A percentile compares a stretch with the other conserved stretches of the same genome.
Conservation (phyloP, 2,113 vertebrate genomes). For the Anseranas semipalmata region DNA sequence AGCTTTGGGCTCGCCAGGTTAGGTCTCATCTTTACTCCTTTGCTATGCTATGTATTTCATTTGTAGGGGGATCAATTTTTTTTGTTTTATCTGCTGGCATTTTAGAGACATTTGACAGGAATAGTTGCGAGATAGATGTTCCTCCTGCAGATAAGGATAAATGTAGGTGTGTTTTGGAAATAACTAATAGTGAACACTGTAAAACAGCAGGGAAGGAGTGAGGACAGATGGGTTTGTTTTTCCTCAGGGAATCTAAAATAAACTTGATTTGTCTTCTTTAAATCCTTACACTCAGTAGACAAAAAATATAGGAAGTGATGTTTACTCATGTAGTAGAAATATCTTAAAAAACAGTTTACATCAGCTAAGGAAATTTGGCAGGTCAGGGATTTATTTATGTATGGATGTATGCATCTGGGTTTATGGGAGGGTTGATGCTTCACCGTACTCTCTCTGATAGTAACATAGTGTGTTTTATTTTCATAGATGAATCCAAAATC, state of each 20-base stretch:
- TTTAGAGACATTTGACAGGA: conserved; percentile 1
- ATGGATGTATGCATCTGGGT: conserved; percentile 32
- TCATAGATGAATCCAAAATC: conserved; percentile 44
- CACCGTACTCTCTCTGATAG: neutral
- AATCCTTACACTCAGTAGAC: conserved; percentile 29
- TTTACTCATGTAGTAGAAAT: conserved; percentile 37
- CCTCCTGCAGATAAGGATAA: conserved; percentile 18
- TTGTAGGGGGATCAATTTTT: neutral
- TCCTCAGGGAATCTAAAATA: conserved; percentile 60
- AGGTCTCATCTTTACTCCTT: neutral
- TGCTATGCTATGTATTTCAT: neutral
- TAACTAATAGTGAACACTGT: conserved; percentile 51
- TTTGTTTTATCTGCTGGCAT: neutral
- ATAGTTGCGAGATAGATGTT: conserved; percentile 22
- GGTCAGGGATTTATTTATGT: conserved; percentile 36
- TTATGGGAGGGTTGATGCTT: conserved; percentile 14
- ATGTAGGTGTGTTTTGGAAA: conserved; percentile 27
- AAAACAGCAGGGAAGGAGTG: conserved; percentile 9
- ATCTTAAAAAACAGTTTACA: neutral
- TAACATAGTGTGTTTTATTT: conserved; percentile 49
- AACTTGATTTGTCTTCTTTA: conserved; percentile 63
- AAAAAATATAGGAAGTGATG: conserved; percentile 13
- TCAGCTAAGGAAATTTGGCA: neutral
- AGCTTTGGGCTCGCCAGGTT: neutral
- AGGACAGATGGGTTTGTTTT: conserved; percentile 59